These are phyloP conservation scores for Sinohyriopsis cumingii DNA, from an alignment of 2,888 invertebrate species.

Conservation along the genomic window DNA sequence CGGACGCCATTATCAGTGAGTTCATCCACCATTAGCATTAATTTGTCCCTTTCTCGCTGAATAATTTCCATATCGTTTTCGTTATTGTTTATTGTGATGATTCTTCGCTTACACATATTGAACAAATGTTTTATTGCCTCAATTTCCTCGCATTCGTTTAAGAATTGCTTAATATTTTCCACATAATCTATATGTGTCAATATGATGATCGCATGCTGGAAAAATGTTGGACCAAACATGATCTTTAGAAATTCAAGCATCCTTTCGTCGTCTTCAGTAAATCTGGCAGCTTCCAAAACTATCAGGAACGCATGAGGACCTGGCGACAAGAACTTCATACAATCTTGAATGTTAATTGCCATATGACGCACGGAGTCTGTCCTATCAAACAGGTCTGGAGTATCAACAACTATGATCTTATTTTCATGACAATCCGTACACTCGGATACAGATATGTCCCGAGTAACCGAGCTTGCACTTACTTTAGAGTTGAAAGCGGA, in stretches of 20 bases:
- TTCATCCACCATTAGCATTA: too few relatives aligned
- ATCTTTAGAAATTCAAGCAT: neutral
- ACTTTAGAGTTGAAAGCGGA: neutral
- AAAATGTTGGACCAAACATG: neutral
- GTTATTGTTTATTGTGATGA: too few relatives aligned
- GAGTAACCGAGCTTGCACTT: neutral
- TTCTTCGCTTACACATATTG: too few relatives aligned
- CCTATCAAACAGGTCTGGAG: neutral
- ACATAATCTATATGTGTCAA: neutral
- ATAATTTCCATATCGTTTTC: too few relatives aligned
- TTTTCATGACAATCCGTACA: neutral
- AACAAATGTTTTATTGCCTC: too few relatives aligned
- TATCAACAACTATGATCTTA: neutral
- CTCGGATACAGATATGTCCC: too few relatives aligned
- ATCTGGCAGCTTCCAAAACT: neutral
- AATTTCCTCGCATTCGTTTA: neutral
- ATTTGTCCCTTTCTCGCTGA: too few relatives aligned
- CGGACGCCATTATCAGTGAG: too few relatives aligned
- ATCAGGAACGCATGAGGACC: constrained; percentile 1
- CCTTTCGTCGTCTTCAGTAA: neutral
- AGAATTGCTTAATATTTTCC: neutral
- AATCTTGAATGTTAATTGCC: neutral
- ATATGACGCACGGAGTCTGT: neutral
- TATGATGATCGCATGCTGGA: neutral
- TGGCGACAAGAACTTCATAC: neutral